phyloP scores from a whole-genome alignment of 1,140 invertebrate genomes.

The Acromyrmex charruanus region DNA sequence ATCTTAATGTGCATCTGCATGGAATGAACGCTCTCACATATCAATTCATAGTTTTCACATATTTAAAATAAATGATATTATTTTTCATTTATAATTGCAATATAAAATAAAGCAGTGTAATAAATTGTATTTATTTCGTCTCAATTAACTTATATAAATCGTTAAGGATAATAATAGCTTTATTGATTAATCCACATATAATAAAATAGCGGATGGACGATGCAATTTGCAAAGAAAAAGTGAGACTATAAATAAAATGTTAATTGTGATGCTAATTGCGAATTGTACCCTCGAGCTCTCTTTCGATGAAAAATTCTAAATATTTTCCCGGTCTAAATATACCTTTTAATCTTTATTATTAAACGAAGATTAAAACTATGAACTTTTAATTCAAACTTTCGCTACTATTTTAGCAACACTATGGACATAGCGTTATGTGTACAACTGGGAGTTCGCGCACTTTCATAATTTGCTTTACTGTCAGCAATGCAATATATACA shows the following conservation, averaged over 20 bases:
- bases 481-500: constrained; percentile 36
- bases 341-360: constrained; percentile 11
- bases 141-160: not conserved
- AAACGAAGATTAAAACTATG: not conserved
- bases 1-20: not conserved
- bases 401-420: not conserved
- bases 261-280: not conserved
- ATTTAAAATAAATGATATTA: not conserved
- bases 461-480: constrained; percentile 44
- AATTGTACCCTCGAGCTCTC: not conserved
- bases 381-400: constrained; percentile 17
- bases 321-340: not conserved
- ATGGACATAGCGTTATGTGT: not conserved
- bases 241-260: not conserved
- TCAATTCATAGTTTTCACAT: constrained; percentile 11
- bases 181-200: not conserved
- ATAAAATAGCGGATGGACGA: not conserved
- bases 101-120: not conserved
- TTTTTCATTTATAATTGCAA: not conserved
- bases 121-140: not conserved
- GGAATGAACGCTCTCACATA: not conserved
- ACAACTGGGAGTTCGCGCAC: not conserved
- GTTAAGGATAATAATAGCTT: not conserved
- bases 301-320: not conserved
- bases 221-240: not conserved